Evolutionary conservation across 2,888 invertebrate species (phyloP), one percentile per base, ranked within the genome.

Genomic region (Elegia similella): DNA sequence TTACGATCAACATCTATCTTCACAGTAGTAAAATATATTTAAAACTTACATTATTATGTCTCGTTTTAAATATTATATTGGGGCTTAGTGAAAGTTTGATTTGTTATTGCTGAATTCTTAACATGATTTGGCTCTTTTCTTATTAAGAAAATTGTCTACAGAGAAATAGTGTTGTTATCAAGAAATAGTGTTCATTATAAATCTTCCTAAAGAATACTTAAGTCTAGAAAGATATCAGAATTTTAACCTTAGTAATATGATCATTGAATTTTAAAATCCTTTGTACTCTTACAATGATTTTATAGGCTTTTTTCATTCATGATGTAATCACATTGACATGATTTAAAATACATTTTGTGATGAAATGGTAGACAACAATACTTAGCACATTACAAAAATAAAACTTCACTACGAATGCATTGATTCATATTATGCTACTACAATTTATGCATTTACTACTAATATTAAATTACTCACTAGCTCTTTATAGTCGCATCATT

Each of bases 201-300:
- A 42, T 43, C 53, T 53, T 50, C 34, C 50, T 43, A 30, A 13
- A 10, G 7, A 38, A 42, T 53, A 7, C n/a, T 42, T 42, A 55
- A 29, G 48, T 16, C 38, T 56, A 56, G 17, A 47, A 48, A 23
- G 12, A 42, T 52, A 42, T 15, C 30, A 54, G 15, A 13, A 16
- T 54, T 12, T 55, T 32, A 55, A 46, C 16, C 55, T 55, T 34
- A 42, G 1, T 15, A 32, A 29, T 23, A 10, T 42, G 53, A 53
- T 53, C 53, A 53, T 53, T 53, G 52, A 53, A 29, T 42, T 42
- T 53, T 53, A 16, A 53, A 43, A 53, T 29, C 15, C 12, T 55
- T 55, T 55, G 54, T 55, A 55, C 54, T 46, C 42, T 53, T 42
- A 42, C 29, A 53, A 42, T 53, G 42, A 53, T 43, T 43, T 53